Conservation (phyloP, 2,797 vertebrate species). For the Tamandua tetradactyla region DNA sequence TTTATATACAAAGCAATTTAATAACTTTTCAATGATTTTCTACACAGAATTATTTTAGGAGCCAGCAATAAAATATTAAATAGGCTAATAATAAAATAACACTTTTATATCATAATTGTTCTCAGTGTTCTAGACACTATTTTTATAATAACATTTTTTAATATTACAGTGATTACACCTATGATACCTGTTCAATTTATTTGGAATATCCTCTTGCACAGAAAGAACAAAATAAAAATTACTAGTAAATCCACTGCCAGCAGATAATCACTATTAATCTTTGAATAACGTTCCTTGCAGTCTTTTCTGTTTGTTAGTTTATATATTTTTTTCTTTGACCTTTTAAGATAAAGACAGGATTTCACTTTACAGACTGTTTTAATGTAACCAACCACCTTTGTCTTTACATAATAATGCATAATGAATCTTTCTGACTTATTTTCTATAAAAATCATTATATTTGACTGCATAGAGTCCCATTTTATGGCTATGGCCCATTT, state of each 20-base stretch:
- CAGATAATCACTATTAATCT: neutral
- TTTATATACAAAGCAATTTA: neutral
- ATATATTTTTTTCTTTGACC: neutral
- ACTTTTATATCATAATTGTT: neutral
- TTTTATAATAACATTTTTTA: neutral
- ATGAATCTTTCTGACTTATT: slow-evolving; percentile 21
- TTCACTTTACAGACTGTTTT: neutral
- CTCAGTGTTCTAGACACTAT: neutral
- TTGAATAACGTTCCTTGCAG: slow-evolving; percentile 9
- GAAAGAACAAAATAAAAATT: slow-evolving; percentile 47
- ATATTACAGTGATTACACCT: neutral
- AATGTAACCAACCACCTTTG: slow-evolving; percentile 28
- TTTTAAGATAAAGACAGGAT: slow-evolving; percentile 33
- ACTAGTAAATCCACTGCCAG: neutral
- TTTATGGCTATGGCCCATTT: neutral
- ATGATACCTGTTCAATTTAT: neutral
- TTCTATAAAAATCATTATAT: slow-evolving; percentile 37
- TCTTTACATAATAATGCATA: neutral
- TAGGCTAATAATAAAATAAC: neutral
- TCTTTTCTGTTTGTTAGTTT: slow-evolving; percentile 20
- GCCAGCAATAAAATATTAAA: slow-evolving; percentile 36
- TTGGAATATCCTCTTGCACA: neutral
- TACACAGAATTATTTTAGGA: slow-evolving; percentile 45
- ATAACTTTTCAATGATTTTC: neutral
- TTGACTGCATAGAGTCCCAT: neutral